Base-by-base conservation (phyloP, 2,888 invertebrate species). In the Lutraria lutraria region DNA sequence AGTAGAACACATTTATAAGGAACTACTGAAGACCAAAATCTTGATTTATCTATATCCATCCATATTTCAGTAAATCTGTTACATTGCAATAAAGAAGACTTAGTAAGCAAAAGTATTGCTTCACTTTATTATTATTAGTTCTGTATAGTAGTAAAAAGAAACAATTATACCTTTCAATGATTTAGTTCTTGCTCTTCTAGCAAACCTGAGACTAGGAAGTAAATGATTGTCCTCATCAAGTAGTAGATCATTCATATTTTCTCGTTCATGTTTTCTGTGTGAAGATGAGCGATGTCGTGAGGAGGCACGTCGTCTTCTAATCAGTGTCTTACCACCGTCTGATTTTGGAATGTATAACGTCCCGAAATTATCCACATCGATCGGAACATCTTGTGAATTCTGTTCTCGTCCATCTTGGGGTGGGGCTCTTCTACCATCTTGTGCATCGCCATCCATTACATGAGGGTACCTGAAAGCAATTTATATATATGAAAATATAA, bases 271-370 rank as follows among this genome's bases (percentile, higher is more conserved):
- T 31, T 84, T 85, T 53, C 85, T 82, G 15, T 87, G 81, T 4
- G 85, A 88, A 21, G 86, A 90, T 34, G 85, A 88, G 10, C 88
- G 79, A 19, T 86, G 81, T 43, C 88, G 89, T 13, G 89, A 89
- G 0, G 94, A 91, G 43, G 89, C 89, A 68, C 90, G 84, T 21
- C 93, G 81, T 53, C 91, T 87, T 54, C 94, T 76, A 4, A 94
- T 91, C 43, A 94, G 82, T 16, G 93, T 92, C 63, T 86, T 90
- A 52, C 86, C 85, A 6, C 91, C 91, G 68, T 92, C 91, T 0
- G 92, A 92, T 76, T 94, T 92, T 10, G 94, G 91, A 85, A 91
- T 91, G 68, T 92, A 90, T 19, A 92, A 82, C 16, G 91, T 91
- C 12, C 79, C 79, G 34, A 85, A 54, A 56, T 85, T 83, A 43